Percentiles rank a stretch among this genome's conserved stretches.
Conservation (phyloP, 2,888 invertebrate species). For the Apodemia hepburni region DNA sequence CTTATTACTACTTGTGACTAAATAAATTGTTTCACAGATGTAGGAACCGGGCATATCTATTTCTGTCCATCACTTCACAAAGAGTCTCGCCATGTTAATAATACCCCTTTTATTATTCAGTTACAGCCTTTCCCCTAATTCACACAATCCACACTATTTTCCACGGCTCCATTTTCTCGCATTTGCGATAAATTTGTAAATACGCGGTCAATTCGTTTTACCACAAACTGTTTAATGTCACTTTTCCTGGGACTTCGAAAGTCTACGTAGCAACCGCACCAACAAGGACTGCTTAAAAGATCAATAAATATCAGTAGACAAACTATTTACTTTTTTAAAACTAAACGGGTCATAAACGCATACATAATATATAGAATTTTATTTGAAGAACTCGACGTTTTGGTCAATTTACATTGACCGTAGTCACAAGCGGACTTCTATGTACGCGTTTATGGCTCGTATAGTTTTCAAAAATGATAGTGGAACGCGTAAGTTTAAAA, state of each 20-base stretch:
- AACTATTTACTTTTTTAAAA: too few relatives aligned
- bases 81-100: conserved; percentile 37
- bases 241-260: conserved; percentile 3
- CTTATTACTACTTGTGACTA: too few relatives aligned
- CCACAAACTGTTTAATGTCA: conserved; percentile 1
- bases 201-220: conserved; percentile 48
- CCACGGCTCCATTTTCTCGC: conserved; percentile 55
- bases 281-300: background rate
- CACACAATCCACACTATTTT: conserved; percentile 60
- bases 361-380: too few relatives aligned
- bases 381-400: too few relatives aligned
- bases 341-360: too few relatives aligned
- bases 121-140: conserved; percentile 53
- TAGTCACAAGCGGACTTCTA: too few relatives aligned
- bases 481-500: too few relatives aligned
- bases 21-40: too few relatives aligned
- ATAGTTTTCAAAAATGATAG: too few relatives aligned
- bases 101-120: conserved; percentile 61
- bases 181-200: conserved; percentile 57
- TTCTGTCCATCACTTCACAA: conserved; percentile 5
- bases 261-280: background rate
- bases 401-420: too few relatives aligned
- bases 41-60: background rate
- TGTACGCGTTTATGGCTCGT: too few relatives aligned
- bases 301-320: background rate